These are phyloP conservation scores for Spodoptera picta DNA, from an alignment of 2,888 invertebrate genomes.

Conservation along the genomic window DNA sequence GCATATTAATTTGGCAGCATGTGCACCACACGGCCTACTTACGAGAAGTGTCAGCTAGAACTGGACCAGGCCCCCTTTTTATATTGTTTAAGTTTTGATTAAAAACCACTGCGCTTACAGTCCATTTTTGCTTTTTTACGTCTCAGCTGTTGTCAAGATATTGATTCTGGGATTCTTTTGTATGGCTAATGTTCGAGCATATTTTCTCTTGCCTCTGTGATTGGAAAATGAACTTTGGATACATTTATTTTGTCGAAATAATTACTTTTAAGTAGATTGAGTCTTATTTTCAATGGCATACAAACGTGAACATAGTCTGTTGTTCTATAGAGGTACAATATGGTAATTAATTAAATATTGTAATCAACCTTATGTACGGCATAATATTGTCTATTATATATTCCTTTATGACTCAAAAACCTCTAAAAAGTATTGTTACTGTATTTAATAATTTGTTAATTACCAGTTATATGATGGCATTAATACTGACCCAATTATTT, in stretches of 20 bases:
- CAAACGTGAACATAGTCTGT: no score
- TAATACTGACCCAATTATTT: conserved; percentile 46
- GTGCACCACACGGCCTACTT: conserved; percentile 60
- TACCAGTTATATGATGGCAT: conserved; percentile 26
- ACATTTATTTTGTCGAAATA: no score
- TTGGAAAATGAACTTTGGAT: no score
- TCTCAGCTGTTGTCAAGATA: conserved; percentile 21
- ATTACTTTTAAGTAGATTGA: no score
- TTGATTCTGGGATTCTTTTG: conserved; percentile 21
- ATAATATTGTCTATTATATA: no score
- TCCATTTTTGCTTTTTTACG: conserved; percentile 40
- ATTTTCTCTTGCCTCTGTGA: not conserved
- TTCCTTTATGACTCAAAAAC: not conserved
- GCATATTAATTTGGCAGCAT: conserved; percentile 36
- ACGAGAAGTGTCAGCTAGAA: conserved; percentile 62
- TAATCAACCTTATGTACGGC: not conserved
- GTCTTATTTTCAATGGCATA: no score
- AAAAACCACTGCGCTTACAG: conserved; percentile 56
- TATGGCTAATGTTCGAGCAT: not conserved
- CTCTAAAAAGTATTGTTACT: conserved; percentile 35
- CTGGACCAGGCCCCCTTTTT: conserved; percentile 55
- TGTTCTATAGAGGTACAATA: no score
- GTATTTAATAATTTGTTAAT: conserved; percentile 44
- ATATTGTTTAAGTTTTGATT: conserved; percentile 69
- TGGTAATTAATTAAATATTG: not conserved